These are phyloP conservation scores for Drosophila lacertosa DNA, from an alignment of 1,140 invertebrate genomes.

Conservation along the genomic window DNA sequence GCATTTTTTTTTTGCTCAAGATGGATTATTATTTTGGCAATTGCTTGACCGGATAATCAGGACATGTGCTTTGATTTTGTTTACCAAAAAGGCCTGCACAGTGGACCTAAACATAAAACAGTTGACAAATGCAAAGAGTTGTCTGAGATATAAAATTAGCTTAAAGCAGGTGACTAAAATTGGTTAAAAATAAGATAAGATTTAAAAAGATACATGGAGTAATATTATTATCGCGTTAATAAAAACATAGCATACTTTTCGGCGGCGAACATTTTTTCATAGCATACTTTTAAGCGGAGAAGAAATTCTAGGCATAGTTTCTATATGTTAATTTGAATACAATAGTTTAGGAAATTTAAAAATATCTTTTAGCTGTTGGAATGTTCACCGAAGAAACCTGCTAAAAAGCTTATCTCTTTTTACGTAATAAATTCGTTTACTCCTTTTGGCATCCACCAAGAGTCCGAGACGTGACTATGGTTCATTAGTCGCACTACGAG, in stretches of 20 bases:
- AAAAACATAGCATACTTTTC: too few species aligned
- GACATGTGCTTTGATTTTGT: slow-evolving; percentile 39
- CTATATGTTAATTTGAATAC: too few species aligned
- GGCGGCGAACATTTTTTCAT: too few species aligned
- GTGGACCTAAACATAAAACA: slow-evolving; percentile 6
- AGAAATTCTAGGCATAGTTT: neutral
- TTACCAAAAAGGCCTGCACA: slow-evolving; percentile 21
- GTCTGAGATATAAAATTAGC: too few species aligned
- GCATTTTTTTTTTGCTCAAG: slow-evolving; percentile 16
- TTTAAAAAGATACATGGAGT: neutral
- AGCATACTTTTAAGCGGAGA: slow-evolving; percentile 3
- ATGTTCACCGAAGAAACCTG: neutral
- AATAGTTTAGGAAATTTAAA: neutral
- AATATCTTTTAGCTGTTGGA: neutral
- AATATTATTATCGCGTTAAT: too few species aligned
- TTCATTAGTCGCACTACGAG: slow-evolving; percentile 56
- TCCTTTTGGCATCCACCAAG: slow-evolving; percentile 8
- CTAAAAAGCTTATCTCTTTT: neutral
- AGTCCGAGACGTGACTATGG: slow-evolving; percentile 7
- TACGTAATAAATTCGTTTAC: neutral
- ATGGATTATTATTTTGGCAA: slow-evolving; percentile 36
- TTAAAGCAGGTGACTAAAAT: too few species aligned
- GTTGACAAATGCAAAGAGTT: neutral
- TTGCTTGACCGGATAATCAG: slow-evolving; percentile 71
- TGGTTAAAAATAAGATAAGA: too few species aligned